Percentiles rank a stretch among this genome's conserved stretches.
phyloP scores from a whole-genome alignment of 2,797 vertebrate species.

The Eidolon dupreanum region DNA sequence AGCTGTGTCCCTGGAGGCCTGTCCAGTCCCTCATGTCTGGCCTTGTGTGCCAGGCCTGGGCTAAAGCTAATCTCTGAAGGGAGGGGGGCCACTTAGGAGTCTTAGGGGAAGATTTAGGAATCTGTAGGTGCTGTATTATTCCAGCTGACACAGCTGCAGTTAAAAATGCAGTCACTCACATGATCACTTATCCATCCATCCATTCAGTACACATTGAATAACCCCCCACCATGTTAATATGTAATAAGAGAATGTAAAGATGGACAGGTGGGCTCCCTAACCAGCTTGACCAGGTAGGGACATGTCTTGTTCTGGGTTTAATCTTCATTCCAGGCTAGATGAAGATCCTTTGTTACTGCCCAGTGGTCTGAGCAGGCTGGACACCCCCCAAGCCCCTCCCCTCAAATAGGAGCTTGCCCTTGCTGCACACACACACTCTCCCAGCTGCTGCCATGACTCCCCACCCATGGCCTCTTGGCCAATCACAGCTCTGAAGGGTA shows the following conservation, averaged over 20 bases:
- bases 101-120: neutral
- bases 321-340: constrained; percentile 16
- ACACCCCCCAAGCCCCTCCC: constrained; percentile 3
- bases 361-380: constrained; percentile 58
- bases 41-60: constrained; percentile 15
- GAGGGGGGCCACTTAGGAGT: neutral
- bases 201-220: neutral
- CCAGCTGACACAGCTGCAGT: neutral
- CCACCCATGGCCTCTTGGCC: constrained; percentile 28
- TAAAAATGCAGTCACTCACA: neutral
- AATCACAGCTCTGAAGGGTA: constrained; percentile 60
- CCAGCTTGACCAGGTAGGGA: constrained; percentile 51
- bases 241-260: neutral
- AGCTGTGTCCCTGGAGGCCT: constrained; percentile 71
- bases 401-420: neutral
- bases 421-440: neutral
- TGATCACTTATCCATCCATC: neutral
- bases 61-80: neutral
- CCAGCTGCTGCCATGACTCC: constrained; percentile 57
- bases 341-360: constrained; percentile 75
- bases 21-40: constrained; percentile 25
- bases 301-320: neutral
- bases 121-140: neutral
- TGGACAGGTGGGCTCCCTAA: constrained; percentile 41
- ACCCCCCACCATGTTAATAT: neutral